Evolutionary conservation across 2,797 vertebrate species (phyloP).

Genomic region (Amazona finschi): DNA sequence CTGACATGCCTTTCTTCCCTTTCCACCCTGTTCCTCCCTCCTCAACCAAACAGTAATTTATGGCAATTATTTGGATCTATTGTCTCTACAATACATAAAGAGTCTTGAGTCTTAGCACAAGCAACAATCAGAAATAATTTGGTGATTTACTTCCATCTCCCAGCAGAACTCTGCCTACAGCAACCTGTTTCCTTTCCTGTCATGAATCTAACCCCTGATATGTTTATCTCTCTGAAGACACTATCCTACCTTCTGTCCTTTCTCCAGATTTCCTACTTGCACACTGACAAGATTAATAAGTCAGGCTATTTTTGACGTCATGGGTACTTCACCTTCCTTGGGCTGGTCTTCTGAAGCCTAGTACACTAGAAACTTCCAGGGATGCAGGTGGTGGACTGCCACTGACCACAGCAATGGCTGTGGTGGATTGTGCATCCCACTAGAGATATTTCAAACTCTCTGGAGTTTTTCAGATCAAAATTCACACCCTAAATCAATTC

Average conservation of each 20-base stretch:
- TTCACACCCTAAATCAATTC: not conserved
- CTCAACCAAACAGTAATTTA: not conserved
- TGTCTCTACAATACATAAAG: not conserved
- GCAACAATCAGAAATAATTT: not conserved
- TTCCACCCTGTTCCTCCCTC: not conserved
- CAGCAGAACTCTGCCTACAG: not conserved
- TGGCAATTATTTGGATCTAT: not conserved
- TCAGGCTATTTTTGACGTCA: not conserved
- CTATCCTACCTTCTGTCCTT: not conserved
- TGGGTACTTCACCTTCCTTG: not conserved
- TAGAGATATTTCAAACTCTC: not conserved
- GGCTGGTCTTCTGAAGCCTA: not conserved
- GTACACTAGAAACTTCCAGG: not conserved
- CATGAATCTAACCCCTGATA: not conserved
- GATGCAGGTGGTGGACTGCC: not conserved
- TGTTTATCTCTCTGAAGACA: not conserved
- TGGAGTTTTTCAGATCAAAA: not conserved
- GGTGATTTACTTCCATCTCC: not conserved
- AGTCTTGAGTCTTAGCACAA: not conserved
- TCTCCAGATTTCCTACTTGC: not conserved
- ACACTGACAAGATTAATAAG: accelerated
- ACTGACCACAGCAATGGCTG: not conserved
- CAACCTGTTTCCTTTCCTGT: not conserved
- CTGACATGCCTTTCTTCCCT: not conserved
- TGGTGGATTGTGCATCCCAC: not conserved